Evolutionary conservation across 2,888 invertebrate species (phyloP), one percentile per base, ranked within the genome.

Genomic region (Ophion ventricosus): DNA sequence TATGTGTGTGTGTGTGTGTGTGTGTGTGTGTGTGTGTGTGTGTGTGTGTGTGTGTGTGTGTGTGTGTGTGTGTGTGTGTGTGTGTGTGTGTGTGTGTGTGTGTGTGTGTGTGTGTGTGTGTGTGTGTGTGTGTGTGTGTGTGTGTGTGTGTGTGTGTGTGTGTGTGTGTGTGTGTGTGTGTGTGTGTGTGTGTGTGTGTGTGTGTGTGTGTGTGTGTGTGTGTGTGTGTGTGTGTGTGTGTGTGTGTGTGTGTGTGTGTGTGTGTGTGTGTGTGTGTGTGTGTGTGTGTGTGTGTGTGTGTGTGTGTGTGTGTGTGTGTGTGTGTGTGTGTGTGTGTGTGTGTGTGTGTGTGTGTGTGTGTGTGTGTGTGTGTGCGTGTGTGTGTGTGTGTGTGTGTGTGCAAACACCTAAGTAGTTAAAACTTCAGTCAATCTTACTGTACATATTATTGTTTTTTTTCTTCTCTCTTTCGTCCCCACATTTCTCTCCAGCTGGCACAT

Each of bases 361-460:
- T 59, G 84, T 74, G 75, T 81, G 70, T 87, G 74, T 80, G 74
- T 86, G 75, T 85, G 63, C 75, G 73, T 80, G 77, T 87, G 80
- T 80, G 84, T 83, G 87, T 73, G 49, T 54, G 59, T 82, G 75
- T 67, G 82, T 69, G 64, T 75, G 77, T 56, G 75, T 74, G 80
- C 80, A 29, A 73, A 77, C 59, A 76, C 80, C 64, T 81, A 29
- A 85, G 75, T 67, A 82, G 72, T 75, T 40, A 78, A 79, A 74
- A 85, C 79, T 83, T 82, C 83, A 85, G 87, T 87, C 80, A 72
- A 76, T 85, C 81, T 81, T 87, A 82, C 83, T 86, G 83, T 87
- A 85, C 78, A 82, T 76, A 80, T 78, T 70, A n/a, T 40, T 20
- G 67, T 56, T 70, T 72, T 43, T 66, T 81, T 43, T 56, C 59